Conservation (phyloP, 2,113 vertebrate genomes). For the Halichoerus grypus region DNA sequence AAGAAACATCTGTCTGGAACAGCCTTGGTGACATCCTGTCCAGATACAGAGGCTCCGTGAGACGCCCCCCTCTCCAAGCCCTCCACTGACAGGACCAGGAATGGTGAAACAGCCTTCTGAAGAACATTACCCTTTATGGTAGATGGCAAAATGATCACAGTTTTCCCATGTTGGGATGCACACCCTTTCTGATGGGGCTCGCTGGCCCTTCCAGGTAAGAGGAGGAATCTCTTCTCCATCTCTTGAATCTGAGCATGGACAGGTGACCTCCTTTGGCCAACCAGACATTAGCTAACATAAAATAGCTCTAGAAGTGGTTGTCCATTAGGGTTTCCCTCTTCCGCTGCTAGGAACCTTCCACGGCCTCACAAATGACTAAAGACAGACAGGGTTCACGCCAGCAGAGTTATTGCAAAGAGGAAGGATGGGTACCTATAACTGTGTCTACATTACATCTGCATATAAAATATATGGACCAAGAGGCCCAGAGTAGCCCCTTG, state of each 20-base stretch:
- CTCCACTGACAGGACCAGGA: background rate
- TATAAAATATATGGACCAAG: background rate
- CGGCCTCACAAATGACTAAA: background rate
- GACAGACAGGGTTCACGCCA: background rate
- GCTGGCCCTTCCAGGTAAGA: background rate
- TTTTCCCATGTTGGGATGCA: background rate
- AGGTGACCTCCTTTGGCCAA: background rate
- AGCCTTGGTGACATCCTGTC: background rate
- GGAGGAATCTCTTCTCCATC: background rate
- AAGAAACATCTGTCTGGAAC: background rate
- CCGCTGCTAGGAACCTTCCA: background rate
- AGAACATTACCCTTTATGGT: background rate
- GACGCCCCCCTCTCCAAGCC: background rate
- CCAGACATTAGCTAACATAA: background rate
- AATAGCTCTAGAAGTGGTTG: background rate
- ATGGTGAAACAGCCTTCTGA: background rate
- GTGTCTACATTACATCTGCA: background rate
- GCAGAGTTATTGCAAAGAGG: background rate
- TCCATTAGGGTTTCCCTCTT: background rate
- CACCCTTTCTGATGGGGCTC: rapidly evolving
- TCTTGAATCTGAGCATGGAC: background rate
- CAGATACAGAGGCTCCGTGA: background rate
- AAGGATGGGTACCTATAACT: background rate
- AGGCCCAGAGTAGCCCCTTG: background rate
- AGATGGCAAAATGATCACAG: background rate